Base-by-base conservation (phyloP, 2,888 invertebrate species). In the Sinhomidia bicolor region DNA sequence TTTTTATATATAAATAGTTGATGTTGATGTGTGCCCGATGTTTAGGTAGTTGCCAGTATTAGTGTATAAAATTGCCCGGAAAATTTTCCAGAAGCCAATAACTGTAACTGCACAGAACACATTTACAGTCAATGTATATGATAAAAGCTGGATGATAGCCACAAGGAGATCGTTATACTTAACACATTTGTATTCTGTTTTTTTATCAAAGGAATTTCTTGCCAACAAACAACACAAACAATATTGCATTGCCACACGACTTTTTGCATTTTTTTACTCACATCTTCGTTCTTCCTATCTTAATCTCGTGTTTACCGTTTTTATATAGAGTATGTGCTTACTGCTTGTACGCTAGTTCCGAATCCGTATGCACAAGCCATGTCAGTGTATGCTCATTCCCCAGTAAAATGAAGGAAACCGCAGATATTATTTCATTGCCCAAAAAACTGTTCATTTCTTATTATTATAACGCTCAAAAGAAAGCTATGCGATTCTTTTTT, bases 1-100 rank as follows among this genome's bases (percentile, higher is more conserved):
- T 36, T 36, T 54, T 4, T 78, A n/a, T 78, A 51, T 78, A 78
- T 54, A 78, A 78, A 57, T 78, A 32, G 51, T 26, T 76, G 76
- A 2, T 76, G 51, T 1, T 29, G 32, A 12, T 65, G 47, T 36
- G 4, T 17, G 1, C 20, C n/a, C 12, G 12, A 23, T 71, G 71
- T 71, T 71, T 20, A 44, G 76, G 51, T 76, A 51, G 51, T 26
- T 14, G 51, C 36, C 36, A 36, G 17, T 32, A 54, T 32, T 78
- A 7, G 51, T 1, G 9, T 14, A 44, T 20, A 78, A 78, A 54
- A 54, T 44, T 54, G 54, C 12, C 47, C 12, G 32, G 76, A 76
- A 78, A 54, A 54, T 20, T 32, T 78, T 57, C 26, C n/a, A 76
- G 51, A 71, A 44, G 71, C 44, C 71, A 71, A 44, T 6, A 65